Conservation (phyloP, 2,113 vertebrate genomes). For the Gadus chalcogrammus region DNA sequence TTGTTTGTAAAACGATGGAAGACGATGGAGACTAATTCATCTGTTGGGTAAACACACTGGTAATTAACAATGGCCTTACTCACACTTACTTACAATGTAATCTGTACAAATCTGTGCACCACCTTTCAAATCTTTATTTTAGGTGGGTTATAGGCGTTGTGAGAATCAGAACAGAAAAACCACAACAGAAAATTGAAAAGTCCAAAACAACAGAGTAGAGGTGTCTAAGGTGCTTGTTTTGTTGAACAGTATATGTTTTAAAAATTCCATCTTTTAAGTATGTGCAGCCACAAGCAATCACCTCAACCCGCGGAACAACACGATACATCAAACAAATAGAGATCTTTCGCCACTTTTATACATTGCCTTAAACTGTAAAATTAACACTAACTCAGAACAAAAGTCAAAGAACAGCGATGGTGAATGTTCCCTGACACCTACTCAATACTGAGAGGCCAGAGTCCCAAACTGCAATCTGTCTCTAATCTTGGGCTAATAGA, state of each 20-base stretch:
- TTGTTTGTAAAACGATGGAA: constrained; percentile 31
- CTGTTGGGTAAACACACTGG: constrained; percentile 33
- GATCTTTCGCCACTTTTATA: constrained; percentile 23
- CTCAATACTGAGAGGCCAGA: constrained; percentile 38
- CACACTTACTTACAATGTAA: background rate
- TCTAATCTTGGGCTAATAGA: constrained; percentile 59
- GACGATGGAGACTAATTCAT: constrained; percentile 40
- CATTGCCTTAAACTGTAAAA: constrained; percentile 38
- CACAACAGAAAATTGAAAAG: too few relatives aligned
- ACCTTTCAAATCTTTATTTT: too few relatives aligned
- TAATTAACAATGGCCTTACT: constrained; percentile 28
- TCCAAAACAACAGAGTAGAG: too few relatives aligned
- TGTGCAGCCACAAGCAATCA: background rate
- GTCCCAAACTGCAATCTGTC: constrained; percentile 57
- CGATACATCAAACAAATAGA: constrained; percentile 13
- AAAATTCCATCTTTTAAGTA: too few relatives aligned
- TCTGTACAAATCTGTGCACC: background rate
- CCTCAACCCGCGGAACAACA: constrained; percentile 2
- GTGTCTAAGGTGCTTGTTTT: too few relatives aligned
- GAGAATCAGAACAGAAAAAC: too few relatives aligned
- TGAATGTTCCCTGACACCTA: constrained; percentile 53
- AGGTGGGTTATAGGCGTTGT: too few relatives aligned
- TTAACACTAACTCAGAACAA: constrained; percentile 44
- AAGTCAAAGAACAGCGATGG: constrained; percentile 29
- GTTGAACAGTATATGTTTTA: too few relatives aligned